These are phyloP conservation scores for Phenganax marumi DNA, from an alignment of 92 coral and sea anemone species.

Conservation along the genomic window DNA sequence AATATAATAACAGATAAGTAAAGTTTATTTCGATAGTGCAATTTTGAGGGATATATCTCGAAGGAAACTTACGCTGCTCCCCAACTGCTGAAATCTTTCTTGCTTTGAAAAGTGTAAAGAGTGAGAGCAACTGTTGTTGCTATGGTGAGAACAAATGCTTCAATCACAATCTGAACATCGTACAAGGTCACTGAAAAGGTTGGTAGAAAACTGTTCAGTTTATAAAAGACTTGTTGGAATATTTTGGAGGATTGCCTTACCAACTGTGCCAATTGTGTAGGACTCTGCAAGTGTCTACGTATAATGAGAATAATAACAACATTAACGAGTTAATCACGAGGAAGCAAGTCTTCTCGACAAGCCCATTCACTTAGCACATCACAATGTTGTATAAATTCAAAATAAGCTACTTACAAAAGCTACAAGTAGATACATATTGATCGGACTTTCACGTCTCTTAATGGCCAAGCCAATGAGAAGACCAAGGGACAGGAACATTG, in stretches of 20 bases:
- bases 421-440: slow-evolving; percentile 83
- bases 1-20: neutral
- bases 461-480: slow-evolving; percentile 83
- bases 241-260: slow-evolving; percentile 50
- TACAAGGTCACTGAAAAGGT: slow-evolving; percentile 76
- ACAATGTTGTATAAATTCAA: neutral
- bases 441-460: slow-evolving; percentile 87
- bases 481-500: slow-evolving; percentile 80
- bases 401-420: slow-evolving; percentile 80
- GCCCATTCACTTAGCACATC: neutral
- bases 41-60: neutral
- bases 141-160: slow-evolving; percentile 92
- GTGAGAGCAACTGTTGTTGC: slow-evolving; percentile 94
- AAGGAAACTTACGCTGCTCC: slow-evolving; percentile 89
- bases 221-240: neutral
- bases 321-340: too few relatives aligned
- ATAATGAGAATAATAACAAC: neutral
- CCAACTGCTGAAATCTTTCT: slow-evolving; percentile 95
- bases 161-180: slow-evolving; percentile 85
- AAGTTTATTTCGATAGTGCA: neutral
- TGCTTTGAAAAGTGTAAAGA: slow-evolving; percentile 94
- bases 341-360: neutral
- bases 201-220: neutral
- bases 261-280: slow-evolving; percentile 87
- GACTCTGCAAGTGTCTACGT: slow-evolving; percentile 87